Evolutionary conservation across 2,888 invertebrate genomes (phyloP).

Genomic region (Chirona hameri): DNA sequence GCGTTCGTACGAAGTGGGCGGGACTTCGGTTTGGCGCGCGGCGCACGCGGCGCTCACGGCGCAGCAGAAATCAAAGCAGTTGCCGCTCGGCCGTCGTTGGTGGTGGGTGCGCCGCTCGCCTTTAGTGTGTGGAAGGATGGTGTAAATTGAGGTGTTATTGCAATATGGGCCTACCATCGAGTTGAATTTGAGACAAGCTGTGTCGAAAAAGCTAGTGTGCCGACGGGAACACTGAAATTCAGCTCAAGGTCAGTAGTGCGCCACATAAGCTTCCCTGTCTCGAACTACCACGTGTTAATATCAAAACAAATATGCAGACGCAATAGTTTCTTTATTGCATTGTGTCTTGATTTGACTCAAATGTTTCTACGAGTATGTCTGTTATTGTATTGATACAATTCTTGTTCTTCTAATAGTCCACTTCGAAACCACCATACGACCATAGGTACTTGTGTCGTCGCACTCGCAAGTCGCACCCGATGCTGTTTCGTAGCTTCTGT

Average conservation of each 20-base stretch:
- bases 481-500: too few species aligned
- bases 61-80: slow-evolving; percentile 1
- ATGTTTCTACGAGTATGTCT: too few species aligned
- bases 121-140: neutral
- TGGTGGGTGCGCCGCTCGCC: neutral
- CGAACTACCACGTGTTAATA: too few species aligned
- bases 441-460: too few species aligned
- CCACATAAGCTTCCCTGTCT: too few species aligned
- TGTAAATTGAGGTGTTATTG: neutral
- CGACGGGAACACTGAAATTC: neutral
- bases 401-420: too few species aligned
- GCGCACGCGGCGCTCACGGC: neutral
- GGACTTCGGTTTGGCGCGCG: neutral
- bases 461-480: too few species aligned
- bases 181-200: neutral
- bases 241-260: neutral
- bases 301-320: too few species aligned
- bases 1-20: neutral
- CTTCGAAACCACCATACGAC: too few species aligned
- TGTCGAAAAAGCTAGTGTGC: neutral
- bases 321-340: too few species aligned
- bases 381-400: too few species aligned
- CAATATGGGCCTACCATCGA: neutral
- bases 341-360: too few species aligned
- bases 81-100: neutral